Base-by-base conservation (phyloP, 2,888 invertebrate species). In the Thumatha senex region DNA sequence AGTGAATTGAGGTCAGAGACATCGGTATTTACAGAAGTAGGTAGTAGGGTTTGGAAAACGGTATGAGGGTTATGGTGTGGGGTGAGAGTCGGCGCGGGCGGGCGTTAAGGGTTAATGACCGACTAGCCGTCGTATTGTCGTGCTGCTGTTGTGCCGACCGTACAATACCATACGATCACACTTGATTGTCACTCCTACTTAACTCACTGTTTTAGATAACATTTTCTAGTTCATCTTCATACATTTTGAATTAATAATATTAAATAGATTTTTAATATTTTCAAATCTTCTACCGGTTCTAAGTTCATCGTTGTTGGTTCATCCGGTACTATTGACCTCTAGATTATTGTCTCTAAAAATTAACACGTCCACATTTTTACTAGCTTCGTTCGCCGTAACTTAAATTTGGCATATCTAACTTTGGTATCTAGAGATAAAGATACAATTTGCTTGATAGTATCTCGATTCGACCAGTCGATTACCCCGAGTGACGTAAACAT, bases 401-500 rank as follows among this genome's bases (percentile, higher is more conserved):
- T n/a, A 5, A 29, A 51, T 53, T 38, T 35, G 3, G 49, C 47
- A 69, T 54, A 63, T 42, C 46, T 55, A 56, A 74, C 76, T 68
- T 65, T 76, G 58, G 2, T 41, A 13, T 41, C 51, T 58, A 12
- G 60, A 46, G 60, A 73, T 79, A 84, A 68, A 73, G 77, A 63
- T 66, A 59, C 66, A 65, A 74, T 58, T 78, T 53, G 67, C 47
- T 54, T 66, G 69, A 60, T 59, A 51, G 42, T 51, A 52, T 51
- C 39, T 63, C 61, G 50, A 74, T 70, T 59, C 54, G 51, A 52
- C 54, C 50, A 73, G 73, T 72, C 75, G 75, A 79, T 78, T 76
- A 77, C 70, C 73, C 70, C 56, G 69, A 63, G 67, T 88, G 89
- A 89, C 88, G 89, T 82, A 86, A 89, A 80, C 73, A 45, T 62